Evolutionary conservation across 2,888 invertebrate genomes (phyloP), one percentile per base, ranked within the genome.

Genomic region (Amphipyra berbera): DNA sequence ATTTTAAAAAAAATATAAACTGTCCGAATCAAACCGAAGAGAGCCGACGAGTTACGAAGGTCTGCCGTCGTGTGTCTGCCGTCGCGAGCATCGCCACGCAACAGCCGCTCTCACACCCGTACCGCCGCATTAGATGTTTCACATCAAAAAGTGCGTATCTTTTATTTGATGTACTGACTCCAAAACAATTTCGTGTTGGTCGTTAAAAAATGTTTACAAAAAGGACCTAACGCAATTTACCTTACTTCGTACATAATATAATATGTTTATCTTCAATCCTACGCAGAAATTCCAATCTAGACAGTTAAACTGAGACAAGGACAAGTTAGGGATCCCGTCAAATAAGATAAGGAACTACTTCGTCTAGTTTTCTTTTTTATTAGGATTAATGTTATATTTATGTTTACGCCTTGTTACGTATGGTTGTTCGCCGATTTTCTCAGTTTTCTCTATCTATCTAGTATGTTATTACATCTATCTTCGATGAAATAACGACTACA

Each of bases 341-440:
- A 44, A 37, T 35, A 15, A 66, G 27, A 46, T 59, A 1, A 21
- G 21, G 1, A 21, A 21, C 21, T 21, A 45, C n/a, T 58, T 61
- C 58, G 12, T 35, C 21, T n/a, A 58, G 38, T 30, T 50, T 12
- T 50, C 1, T 50, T 49, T 66, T 47, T n/a, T n/a, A n/a, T n/a
- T 1, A 37, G 10, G 44, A 30, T 6, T 35, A 37, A 4, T 5
- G 12, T 41, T 21, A 35, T 40, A 1, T 33, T 37, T 47, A 37
- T 47, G 1, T 38, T 33, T 14, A 21, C 13, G 7, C 6, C 7
- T 30, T 30, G 30, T 2, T 41, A 21, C 33, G 3, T 15, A 10
- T 40, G 8, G 33, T 10, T 42, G 27, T n/a, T 14, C 15, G 9
- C 37, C 40, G 30, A 7, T 21, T 21, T 21, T 21, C 21, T 21